Percentiles rank a stretch among this genome's conserved stretches.
Evolutionary conservation across 2,797 vertebrate species (phyloP).

Genomic region (Brachyrhaphis roseni): DNA sequence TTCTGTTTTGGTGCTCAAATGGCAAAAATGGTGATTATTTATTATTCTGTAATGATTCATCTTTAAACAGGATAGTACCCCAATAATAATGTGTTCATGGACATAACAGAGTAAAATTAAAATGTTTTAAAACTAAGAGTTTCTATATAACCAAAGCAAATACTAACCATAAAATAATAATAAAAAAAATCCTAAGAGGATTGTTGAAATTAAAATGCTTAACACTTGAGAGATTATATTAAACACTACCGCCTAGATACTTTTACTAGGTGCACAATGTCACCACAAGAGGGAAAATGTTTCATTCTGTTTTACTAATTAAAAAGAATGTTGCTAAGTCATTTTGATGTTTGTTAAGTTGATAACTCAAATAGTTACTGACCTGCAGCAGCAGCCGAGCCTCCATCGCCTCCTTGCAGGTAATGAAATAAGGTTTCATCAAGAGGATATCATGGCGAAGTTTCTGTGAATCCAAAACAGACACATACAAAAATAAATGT

Average conservation of each 20-base stretch:
- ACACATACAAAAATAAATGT: neutral
- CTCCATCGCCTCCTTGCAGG: conserved; percentile 97
- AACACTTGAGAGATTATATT: neutral
- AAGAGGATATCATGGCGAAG: conserved; percentile 95
- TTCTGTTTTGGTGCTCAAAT: neutral
- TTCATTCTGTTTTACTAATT: conserved; percentile 1
- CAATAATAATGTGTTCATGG: neutral
- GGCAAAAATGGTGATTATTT: neutral
- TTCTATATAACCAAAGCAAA: neutral
- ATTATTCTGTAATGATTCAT: neutral
- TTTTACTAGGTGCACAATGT: neutral
- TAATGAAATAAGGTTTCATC: conserved; percentile 99
- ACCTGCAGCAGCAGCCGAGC: conserved; percentile 93
- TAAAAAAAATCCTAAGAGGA: neutral
- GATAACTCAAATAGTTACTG: conserved; percentile 26
- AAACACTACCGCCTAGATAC: neutral
- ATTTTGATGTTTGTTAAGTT: neutral
- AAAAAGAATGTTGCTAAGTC: neutral
- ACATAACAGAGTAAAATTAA: neutral
- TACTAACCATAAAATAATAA: neutral
- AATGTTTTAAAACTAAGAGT: too few relatives aligned
- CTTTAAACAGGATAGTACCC: neutral
- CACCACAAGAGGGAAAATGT: conserved; percentile 43
- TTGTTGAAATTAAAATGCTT: neutral
- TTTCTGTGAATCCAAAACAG: conserved; percentile 81